Evolutionary conservation across 1,140 invertebrate genomes (phyloP).

Genomic region (Zaprionus inermis): DNA sequence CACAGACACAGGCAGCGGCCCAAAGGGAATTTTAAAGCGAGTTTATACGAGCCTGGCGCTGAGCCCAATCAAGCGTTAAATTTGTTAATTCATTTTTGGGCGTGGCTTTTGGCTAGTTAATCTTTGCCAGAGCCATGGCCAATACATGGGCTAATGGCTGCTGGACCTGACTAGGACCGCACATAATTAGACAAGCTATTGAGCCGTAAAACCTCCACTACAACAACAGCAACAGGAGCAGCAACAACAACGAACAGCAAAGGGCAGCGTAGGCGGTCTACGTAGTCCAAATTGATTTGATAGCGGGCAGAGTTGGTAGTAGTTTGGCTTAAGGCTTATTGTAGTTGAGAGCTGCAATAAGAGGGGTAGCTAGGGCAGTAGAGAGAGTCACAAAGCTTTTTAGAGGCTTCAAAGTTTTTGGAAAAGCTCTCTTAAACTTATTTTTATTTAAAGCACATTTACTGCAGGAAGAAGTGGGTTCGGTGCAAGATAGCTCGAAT

Average conservation of each 20-base stretch:
- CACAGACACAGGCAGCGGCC: background rate
- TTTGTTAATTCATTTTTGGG: slow-evolving; percentile 70
- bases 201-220: slow-evolving; percentile 58
- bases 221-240: slow-evolving; percentile 10
- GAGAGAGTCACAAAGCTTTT: background rate
- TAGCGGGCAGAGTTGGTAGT: slow-evolving; percentile 46
- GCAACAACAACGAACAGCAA: too few species aligned
- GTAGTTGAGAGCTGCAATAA: background rate
- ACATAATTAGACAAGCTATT: slow-evolving; percentile 73
- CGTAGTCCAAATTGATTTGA: slow-evolving; percentile 68
- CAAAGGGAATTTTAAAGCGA: slow-evolving; percentile 34
- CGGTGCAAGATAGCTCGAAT: background rate
- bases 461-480: background rate
- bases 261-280: slow-evolving; percentile 22
- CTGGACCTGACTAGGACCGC: slow-evolving; percentile 36
- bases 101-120: slow-evolving; percentile 58
- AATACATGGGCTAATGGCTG: background rate
- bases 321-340: background rate
- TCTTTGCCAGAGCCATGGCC: slow-evolving; percentile 29
- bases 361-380: background rate
- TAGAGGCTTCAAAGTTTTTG: background rate
- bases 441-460: background rate
- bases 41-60: too few species aligned
- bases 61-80: slow-evolving; percentile 77
- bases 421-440: background rate